phyloP scores from a whole-genome alignment of 2,888 invertebrate genomes.

The Saturnia pavonia region DNA sequence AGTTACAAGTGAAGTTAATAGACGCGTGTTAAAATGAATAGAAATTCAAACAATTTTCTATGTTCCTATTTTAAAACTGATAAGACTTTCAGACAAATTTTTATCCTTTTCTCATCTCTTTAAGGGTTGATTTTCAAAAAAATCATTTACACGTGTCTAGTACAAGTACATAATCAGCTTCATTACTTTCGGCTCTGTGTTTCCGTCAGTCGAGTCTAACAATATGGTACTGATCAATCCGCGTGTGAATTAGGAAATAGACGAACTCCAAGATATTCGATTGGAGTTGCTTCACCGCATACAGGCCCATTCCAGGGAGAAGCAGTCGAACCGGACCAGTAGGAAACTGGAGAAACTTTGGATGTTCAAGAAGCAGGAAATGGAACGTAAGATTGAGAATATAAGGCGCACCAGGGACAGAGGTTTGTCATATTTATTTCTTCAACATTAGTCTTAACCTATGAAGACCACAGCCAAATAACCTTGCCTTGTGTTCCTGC shows the following conservation, averaged over 20 bases:
- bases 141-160: no score
- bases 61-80: no score
- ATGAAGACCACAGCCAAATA: no score
- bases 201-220: neutral
- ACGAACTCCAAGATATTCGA: constrained; percentile 86
- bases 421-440: constrained; percentile 50
- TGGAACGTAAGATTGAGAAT: constrained; percentile 77
- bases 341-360: constrained; percentile 77
- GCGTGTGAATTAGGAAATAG: constrained; percentile 81
- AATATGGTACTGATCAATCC: neutral
- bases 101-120: no score
- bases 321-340: constrained; percentile 64
- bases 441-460: neutral
- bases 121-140: no score
- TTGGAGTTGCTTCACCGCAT: constrained; percentile 86
- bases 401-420: constrained; percentile 78
- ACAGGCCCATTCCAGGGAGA: constrained; percentile 77
- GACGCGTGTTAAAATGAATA: no score
- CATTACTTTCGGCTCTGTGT: neutral
- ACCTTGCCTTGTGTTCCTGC: no score
- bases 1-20: no score
- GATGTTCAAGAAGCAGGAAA: constrained; percentile 76
- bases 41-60: no score
- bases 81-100: no score
- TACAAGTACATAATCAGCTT: neutral